Percentiles rank a stretch among this genome's conserved stretches.
phyloP scores from a whole-genome alignment of 1,140 invertebrate species.

The Ooceraea biroi region DNA sequence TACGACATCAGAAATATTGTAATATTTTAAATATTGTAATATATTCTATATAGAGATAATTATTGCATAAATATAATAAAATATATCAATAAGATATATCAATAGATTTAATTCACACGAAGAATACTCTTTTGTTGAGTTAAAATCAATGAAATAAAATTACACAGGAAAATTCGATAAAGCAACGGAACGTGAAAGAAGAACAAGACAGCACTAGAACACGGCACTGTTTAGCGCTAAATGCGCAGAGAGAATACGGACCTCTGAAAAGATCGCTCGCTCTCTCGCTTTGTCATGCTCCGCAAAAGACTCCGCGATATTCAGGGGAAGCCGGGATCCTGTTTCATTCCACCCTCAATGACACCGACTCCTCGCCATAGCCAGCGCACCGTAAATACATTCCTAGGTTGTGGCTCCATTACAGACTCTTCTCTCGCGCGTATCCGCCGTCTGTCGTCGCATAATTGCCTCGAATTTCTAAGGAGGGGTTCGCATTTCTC shows the following conservation, averaged over 20 bases:
- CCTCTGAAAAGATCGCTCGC: slow-evolving; percentile 21
- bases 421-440: slow-evolving; percentile 38
- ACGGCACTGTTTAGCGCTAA: background rate
- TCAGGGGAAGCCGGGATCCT: slow-evolving; percentile 2
- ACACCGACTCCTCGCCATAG: slow-evolving; percentile 22
- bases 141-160: background rate
- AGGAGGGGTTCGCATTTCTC: slow-evolving; percentile 30
- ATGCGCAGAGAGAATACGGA: background rate
- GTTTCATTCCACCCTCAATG: slow-evolving; percentile 9
- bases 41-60: too few relatives aligned
- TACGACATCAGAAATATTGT: too few relatives aligned
- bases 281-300: background rate
- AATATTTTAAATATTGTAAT: too few relatives aligned
- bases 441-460: slow-evolving; percentile 45
- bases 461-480: slow-evolving; percentile 53
- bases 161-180: background rate
- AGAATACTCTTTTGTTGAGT: too few relatives aligned
- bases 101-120: too few relatives aligned
- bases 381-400: slow-evolving; percentile 17
- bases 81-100: too few relatives aligned
- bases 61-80: too few relatives aligned
- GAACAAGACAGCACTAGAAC: background rate
- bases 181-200: background rate
- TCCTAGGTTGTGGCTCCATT: slow-evolving; percentile 34
- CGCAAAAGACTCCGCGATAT: slow-evolving; percentile 11